These are phyloP conservation scores for Ophonus ardosiacus DNA, from an alignment of 2,888 invertebrate species.

Conservation along the genomic window DNA sequence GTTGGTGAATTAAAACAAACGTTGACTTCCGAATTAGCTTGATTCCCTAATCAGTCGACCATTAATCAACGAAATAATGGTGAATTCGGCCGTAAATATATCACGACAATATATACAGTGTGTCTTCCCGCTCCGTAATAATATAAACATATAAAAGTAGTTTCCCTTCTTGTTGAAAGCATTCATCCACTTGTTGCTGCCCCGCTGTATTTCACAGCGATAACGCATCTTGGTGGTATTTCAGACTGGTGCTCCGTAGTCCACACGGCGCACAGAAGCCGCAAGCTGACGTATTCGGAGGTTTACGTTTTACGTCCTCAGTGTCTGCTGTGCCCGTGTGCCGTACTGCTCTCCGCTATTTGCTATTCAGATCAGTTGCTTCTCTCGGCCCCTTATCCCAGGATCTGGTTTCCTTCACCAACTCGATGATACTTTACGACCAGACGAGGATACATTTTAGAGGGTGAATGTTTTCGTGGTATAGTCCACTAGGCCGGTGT, in stretches of 20 bases:
- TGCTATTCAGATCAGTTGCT: slow-evolving; percentile 46
- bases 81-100: too few species aligned
- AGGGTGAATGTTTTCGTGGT: not conserved
- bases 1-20: too few species aligned
- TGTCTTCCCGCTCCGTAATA: too few species aligned
- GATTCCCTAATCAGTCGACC: too few species aligned
- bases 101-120: too few species aligned
- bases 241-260: not conserved
- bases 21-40: too few species aligned
- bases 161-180: too few species aligned
- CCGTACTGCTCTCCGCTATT: slow-evolving; percentile 1
- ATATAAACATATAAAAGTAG: too few species aligned
- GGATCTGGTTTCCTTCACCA: slow-evolving; percentile 8
- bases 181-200: not conserved
- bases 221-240: slow-evolving; percentile 56
- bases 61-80: too few species aligned
- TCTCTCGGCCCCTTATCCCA: not conserved
- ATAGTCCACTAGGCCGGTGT: not conserved
- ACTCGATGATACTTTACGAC: slow-evolving; percentile 2
- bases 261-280: not conserved
- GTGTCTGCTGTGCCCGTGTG: not conserved
- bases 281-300: not conserved
- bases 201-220: slow-evolving; percentile 51
- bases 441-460: not conserved
- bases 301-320: not conserved